These are phyloP conservation scores for Dendropsophus ebraccatus DNA, from an alignment of 2,113 vertebrate genomes.

Conservation along the genomic window DNA sequence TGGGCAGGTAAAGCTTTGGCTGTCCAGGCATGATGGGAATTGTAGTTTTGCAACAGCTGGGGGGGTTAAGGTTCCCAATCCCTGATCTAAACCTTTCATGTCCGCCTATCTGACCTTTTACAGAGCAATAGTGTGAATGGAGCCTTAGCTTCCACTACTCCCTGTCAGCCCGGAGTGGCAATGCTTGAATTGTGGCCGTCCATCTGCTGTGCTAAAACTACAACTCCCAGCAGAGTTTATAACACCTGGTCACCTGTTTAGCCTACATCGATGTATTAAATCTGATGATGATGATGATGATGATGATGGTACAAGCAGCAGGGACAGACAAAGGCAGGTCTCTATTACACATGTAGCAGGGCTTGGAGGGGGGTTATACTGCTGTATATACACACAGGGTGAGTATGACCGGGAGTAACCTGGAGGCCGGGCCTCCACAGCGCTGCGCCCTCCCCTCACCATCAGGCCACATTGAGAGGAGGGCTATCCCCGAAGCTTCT, in stretches of 20 bases:
- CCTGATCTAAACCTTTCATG: too few species aligned
- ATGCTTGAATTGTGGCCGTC: not conserved
- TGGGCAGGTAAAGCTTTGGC: too few species aligned
- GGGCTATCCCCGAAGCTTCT: slow-evolving; percentile 18
- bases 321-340: not conserved
- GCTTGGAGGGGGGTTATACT: not conserved
- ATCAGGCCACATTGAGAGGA: slow-evolving; percentile 51
- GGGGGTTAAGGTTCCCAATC: too few species aligned
- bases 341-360: not conserved
- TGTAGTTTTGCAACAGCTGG: too few species aligned
- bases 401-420: not conserved
- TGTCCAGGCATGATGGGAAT: too few species aligned
- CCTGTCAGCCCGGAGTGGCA: not conserved
- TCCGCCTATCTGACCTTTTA: too few species aligned
- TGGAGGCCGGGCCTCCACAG: not conserved
- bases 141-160: too few species aligned
- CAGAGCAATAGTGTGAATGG: too few species aligned
- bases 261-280: too few species aligned
- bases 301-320: not conserved
- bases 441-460: not conserved
- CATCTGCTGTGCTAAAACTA: not conserved
- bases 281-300: not conserved
- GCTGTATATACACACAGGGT: not conserved
- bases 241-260: not conserved
- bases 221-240: not conserved